Evolutionary conservation across 2,888 invertebrate species (phyloP).

Genomic region (Luperina testacea): DNA sequence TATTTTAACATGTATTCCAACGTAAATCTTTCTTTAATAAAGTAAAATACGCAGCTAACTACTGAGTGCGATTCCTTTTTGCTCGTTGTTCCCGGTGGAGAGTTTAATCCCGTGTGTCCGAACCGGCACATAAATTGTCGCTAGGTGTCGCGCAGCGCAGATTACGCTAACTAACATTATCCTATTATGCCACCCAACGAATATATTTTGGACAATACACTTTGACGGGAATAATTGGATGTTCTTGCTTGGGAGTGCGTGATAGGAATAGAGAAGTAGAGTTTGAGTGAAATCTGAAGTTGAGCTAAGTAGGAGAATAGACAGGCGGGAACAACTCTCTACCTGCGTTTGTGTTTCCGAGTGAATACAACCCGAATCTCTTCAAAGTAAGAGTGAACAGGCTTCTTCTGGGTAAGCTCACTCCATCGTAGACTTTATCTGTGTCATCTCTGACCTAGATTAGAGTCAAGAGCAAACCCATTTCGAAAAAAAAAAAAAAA

Average conservation of each 20-base stretch:
- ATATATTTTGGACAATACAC: slow-evolving; percentile 48
- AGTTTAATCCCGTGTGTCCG: slow-evolving; percentile 59
- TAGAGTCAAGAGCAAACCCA: too few species aligned
- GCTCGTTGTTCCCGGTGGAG: slow-evolving; percentile 31
- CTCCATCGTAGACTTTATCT: too few species aligned
- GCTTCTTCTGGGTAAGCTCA: too few species aligned
- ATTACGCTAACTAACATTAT: slow-evolving; percentile 61
- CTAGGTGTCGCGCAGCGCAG: slow-evolving; percentile 53
- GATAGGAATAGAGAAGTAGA: slow-evolving; percentile 6
- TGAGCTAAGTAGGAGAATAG: slow-evolving; percentile 5
- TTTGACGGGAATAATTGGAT: slow-evolving; percentile 32
- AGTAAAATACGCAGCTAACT: slow-evolving; percentile 28
- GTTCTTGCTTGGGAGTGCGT: slow-evolving; percentile 3
- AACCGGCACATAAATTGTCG: slow-evolving; percentile 57
- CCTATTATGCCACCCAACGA: slow-evolving; percentile 43
- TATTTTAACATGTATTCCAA: slow-evolving; percentile 1
- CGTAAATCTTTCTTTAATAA: slow-evolving; percentile 26
- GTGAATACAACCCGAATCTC: too few species aligned
- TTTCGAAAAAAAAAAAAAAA: too few species aligned
- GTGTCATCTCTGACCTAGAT: too few species aligned
- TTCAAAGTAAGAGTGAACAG: too few species aligned
- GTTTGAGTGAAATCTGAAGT: background rate
- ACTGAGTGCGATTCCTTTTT: slow-evolving; percentile 47
- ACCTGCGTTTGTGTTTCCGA: too few species aligned
- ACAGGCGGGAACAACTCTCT: background rate